Evolutionary conservation across 2,888 invertebrate genomes (phyloP).

Genomic region (Trachelus troglodyta): DNA sequence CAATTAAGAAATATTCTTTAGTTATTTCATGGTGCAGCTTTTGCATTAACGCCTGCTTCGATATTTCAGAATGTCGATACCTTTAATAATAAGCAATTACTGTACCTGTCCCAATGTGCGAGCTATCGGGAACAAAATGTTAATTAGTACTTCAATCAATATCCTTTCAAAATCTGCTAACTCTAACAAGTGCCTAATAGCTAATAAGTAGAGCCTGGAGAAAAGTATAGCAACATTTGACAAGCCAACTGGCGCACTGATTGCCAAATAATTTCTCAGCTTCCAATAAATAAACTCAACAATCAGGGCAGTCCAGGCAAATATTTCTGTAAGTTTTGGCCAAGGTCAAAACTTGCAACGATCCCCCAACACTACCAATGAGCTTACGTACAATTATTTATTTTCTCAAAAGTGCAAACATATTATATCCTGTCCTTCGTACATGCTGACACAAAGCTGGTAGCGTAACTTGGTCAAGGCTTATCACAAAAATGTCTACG

Average conservation of each 20-base stretch:
- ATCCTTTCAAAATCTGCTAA: background rate
- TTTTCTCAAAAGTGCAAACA: background rate
- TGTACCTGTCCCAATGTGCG: slow-evolving; percentile 64
- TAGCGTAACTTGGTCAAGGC: background rate
- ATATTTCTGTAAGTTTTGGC: background rate
- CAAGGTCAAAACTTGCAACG: background rate
- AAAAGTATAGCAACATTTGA: background rate
- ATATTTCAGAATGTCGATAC: slow-evolving; percentile 13
- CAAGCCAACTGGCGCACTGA: background rate
- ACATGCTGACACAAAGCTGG: slow-evolving; percentile 7
- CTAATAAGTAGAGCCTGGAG: slow-evolving; percentile 28
- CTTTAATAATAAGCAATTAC: slow-evolving; percentile 44
- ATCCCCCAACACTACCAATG: background rate
- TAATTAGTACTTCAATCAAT: slow-evolving; percentile 41
- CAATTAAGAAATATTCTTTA: slow-evolving; percentile 1
- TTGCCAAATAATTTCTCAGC: background rate
- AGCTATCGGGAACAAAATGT: slow-evolving; percentile 61
- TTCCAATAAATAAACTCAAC: background rate
- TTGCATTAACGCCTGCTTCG: background rate
- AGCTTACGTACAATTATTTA: background rate
- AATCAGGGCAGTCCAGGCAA: background rate
- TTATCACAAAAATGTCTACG: background rate
- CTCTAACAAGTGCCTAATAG: slow-evolving; percentile 19
- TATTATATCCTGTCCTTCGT: background rate
- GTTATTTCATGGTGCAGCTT: background rate